These are phyloP conservation scores for Leistus spinibarbis DNA, from an alignment of 2,888 invertebrate genomes.

Conservation along the genomic window DNA sequence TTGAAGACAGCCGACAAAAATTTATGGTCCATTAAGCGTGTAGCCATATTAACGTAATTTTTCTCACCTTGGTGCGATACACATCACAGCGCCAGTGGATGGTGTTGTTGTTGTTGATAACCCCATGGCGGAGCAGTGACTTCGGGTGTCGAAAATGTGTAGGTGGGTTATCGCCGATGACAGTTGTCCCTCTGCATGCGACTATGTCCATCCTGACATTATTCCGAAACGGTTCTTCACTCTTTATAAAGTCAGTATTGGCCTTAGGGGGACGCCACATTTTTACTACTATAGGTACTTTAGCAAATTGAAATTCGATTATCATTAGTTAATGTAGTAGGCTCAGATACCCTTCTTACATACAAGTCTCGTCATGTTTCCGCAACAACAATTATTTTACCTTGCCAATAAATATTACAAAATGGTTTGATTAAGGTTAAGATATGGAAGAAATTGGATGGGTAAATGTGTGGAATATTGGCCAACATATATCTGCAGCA, in stretches of 20 bases:
- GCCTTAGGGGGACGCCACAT: not conserved
- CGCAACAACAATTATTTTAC: too few species aligned
- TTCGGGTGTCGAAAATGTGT: not conserved
- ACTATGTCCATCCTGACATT: not conserved
- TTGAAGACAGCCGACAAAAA: constrained; percentile 10
- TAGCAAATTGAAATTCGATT: too few species aligned
- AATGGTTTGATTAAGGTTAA: too few species aligned
- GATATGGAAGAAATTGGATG: too few species aligned
- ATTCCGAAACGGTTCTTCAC: not conserved
- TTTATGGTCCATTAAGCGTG: constrained; percentile 23
- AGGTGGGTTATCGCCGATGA: not conserved
- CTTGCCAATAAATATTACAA: too few species aligned
- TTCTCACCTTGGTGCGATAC: constrained; percentile 21
- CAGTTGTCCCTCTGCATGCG: not conserved
- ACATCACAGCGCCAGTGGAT: not conserved
- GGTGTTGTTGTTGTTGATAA: not conserved
- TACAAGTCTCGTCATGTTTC: too few species aligned
- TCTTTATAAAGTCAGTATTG: not conserved
- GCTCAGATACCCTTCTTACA: too few species aligned
- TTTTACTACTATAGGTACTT: too few species aligned
- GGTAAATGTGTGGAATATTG: too few species aligned
- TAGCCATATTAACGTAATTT: constrained; percentile 22
- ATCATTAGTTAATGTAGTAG: too few species aligned
- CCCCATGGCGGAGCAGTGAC: not conserved
- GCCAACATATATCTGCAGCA: too few species aligned